Base-by-base conservation (phyloP, 1,140 invertebrate species). In the Bactericera cockerelli region DNA sequence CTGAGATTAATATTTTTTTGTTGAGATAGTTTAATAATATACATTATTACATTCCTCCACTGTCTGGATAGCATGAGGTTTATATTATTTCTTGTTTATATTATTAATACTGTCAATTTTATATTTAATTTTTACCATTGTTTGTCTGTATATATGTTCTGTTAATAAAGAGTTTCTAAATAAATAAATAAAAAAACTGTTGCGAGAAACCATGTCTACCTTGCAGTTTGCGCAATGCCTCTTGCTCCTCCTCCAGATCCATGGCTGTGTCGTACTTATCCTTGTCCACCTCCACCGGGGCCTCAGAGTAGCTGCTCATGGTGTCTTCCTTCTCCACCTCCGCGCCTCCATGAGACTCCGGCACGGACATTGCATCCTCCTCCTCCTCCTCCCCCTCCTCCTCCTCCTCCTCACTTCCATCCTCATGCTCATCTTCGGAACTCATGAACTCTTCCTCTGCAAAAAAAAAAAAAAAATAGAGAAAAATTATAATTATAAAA, bases 201-300 rank as follows among this genome's bases (percentile, higher is more conserved):
- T n/a, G n/a, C n/a, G n/a, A n/a, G n/a, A n/a, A n/a, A 31, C 28
- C 28, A 4, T 31, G 13, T 13, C 60, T 66, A 68, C 81, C 77
- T 70, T 83, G 83, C 1, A 89, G 69, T 67, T 84, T 86, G 59
- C 83, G 71, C 36, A 87, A 71, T 19, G 83, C 79, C 66, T 81
- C 75, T 62, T 79, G 76, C 72, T 91, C 87, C 67, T 86, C 83
- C n/a, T 75, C 65, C 55, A 84, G 73, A 70, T 89, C 83, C 66
- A 88, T 81, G 65, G 85, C 76, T 63, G 77, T 63, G 59, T 71
- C 70, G 64, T 71, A 67, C 58, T 64, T 65, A 38, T 69, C 68
- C 39, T 59, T 39, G 24, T 63, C 62, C 13, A 31, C 28, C 0
- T n/a, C n/a, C n/a, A 63, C 57, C 0, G 64, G 64, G 22, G 57